Base-by-base conservation (phyloP, 2,797 vertebrate genomes). In the Peromyscus melanophrys region DNA sequence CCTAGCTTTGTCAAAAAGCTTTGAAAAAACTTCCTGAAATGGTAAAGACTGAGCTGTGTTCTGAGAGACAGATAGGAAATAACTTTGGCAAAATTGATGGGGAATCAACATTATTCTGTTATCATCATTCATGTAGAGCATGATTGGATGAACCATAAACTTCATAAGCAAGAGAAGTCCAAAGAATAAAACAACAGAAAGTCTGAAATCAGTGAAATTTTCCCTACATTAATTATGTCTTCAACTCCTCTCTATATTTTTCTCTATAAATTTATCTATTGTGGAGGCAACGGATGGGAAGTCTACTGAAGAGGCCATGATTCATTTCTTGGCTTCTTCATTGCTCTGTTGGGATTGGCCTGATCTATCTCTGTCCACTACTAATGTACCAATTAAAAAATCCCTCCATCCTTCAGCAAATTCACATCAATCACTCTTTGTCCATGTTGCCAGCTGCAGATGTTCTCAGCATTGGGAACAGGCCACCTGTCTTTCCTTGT, bases 301-400 rank as follows among this genome's bases (percentile, higher is more conserved):
- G 19, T 75, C 52, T 63, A 14, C 59, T 75, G 27, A 89, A 55
- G 80, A 84, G 21, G 8, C n/a, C 71, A 27, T 90, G 88, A 57
- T 37, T 93, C n/a, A 65, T 93, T 88, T 43, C 43, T 89, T 90
- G 67, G n/a, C 25, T 83, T 96, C 81, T 96, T 94, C 76, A 31
- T 95, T 90, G n/a, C 52, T 94, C 76, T 95, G 21, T 89, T 97
- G 91, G 89, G 43, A 94, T 92, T 25, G 27, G 80, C 73, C 55
- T 78, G 82, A 92, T 96, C 92, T 90, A 83, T 96, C 95, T 96
- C 85, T 52, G 69, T 84, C 69, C 46, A 52, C 93, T 96, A 84
- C 81, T 89, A 92, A 95, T 89, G 85, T 67, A 59, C 14, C 67
- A 82, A 55, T 80, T 85, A 97, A 98, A 97, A 71, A 92, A 29